phyloP scores from a whole-genome alignment of 2,888 invertebrate genomes.

The Tillus elongatus region DNA sequence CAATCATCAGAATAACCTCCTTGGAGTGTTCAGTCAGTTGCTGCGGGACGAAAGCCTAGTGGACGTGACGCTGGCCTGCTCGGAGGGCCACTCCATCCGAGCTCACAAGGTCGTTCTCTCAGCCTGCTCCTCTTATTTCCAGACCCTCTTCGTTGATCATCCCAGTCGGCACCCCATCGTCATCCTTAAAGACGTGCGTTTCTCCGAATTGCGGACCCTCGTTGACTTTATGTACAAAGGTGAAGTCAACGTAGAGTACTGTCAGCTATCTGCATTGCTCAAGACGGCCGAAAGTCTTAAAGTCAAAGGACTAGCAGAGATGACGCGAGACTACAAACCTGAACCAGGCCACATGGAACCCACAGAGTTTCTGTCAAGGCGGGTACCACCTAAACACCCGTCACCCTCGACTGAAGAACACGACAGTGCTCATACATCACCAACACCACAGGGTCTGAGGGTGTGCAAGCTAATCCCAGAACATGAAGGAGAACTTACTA shows the following conservation, averaged over 20 bases:
- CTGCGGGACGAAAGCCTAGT: slow-evolving; percentile 92
- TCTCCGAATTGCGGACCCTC: slow-evolving; percentile 80
- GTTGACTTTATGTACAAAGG: slow-evolving; percentile 96
- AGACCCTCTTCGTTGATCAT: slow-evolving; percentile 86
- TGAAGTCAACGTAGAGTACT: slow-evolving; percentile 90
- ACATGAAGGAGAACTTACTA: slow-evolving; percentile 19
- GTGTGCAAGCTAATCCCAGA: slow-evolving; percentile 18
- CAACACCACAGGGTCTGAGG: slow-evolving; percentile 24
- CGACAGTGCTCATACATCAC: slow-evolving; percentile 16
- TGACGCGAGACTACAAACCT: slow-evolving; percentile 52
- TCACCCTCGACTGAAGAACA: slow-evolving; percentile 19
- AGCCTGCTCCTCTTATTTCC: slow-evolving; percentile 93
- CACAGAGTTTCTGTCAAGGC: slow-evolving; percentile 36
- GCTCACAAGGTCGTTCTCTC: slow-evolving; percentile 91
- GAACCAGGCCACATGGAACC: slow-evolving; percentile 40
- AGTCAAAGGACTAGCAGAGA: slow-evolving; percentile 87
- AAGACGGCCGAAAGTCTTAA: slow-evolving; percentile 89
- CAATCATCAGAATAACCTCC: slow-evolving; percentile 97
- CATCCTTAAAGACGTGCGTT: slow-evolving; percentile 89
- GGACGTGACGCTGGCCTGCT: slow-evolving; percentile 93
- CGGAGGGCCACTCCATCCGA: slow-evolving; percentile 89
- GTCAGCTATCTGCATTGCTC: slow-evolving; percentile 81
- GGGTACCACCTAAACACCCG: slow-evolving; percentile 22
- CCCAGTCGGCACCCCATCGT: slow-evolving; percentile 84
- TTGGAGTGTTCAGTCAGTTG: slow-evolving; percentile 94